Evolutionary conservation across 2,113 vertebrate species (phyloP), one percentile per base, ranked within the genome.

Genomic region (Fregetta grallaria): DNA sequence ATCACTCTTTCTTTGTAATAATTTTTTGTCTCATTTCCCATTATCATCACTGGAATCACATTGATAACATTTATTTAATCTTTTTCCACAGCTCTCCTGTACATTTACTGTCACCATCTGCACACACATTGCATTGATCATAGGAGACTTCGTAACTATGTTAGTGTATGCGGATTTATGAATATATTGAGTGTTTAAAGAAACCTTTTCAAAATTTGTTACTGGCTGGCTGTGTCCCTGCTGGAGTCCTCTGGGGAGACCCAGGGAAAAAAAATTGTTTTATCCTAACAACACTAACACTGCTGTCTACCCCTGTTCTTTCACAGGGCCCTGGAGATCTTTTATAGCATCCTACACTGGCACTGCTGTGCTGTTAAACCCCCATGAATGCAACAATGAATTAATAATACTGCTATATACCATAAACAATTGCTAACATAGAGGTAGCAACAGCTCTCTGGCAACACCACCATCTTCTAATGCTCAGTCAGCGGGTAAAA

Each of bases 1-100:
- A 22, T 44, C 77, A 86, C 65, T 73, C 25, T 83, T 83, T 88
- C 88, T 97, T 86, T 52, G 58, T 63, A 92, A 85, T 77, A 38
- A 56, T 89, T 88, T 95, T 96, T 88, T 21, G 81, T 96, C 91
- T 96, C 70, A 91, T 96, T 96, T 96, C 93, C 92, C 90, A 95
- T 96, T 97, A 95, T 96, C 92, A 86, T 77, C 83, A 75, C 74
- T 93, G 92, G 74, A 71, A 70, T 93, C 86, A 78, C 81, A 81
- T 26, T 68, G 88, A 58, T 86, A 93, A 73, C 67, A 90, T 94
- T 91, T 93, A 95, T 93, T 93, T 97, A 63, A 88, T 86, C 76
- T 53, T 88, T 86, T 56, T 94, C 81, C 88, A 52, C 75, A 78
- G 66, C 52, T 59, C 80, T 91, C 44, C 75, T 44, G 74, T 40